phyloP scores from a whole-genome alignment of 2,888 invertebrate species.

The Athalia cordata region DNA sequence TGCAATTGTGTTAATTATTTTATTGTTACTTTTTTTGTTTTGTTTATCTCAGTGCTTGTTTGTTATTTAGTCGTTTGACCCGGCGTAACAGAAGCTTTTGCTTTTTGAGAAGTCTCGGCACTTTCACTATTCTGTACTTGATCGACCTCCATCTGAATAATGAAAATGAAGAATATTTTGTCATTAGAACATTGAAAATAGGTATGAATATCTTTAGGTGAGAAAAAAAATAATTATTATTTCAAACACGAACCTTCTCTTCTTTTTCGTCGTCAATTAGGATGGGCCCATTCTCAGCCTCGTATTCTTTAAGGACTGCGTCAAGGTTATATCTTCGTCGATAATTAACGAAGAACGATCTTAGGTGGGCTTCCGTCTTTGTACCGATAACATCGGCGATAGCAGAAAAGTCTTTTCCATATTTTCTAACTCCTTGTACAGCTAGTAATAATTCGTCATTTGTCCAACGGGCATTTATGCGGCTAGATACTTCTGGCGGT shows the following conservation, averaged over 20 bases:
- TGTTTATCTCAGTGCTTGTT: slow-evolving; percentile 55
- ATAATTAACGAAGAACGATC: slow-evolving; percentile 94
- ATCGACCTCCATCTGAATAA: slow-evolving; percentile 69
- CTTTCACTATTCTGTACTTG: slow-evolving; percentile 64
- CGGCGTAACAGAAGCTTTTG: slow-evolving; percentile 63
- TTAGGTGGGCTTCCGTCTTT: slow-evolving; percentile 94
- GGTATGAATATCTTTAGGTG: background rate
- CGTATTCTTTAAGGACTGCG: slow-evolving; percentile 88
- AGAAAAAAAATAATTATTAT: background rate
- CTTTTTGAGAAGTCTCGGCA: slow-evolving; percentile 69
- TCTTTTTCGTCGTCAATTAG: slow-evolving; percentile 73
- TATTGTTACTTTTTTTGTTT: background rate
- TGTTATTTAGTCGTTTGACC: slow-evolving; percentile 70
- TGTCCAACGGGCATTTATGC: slow-evolving; percentile 93
- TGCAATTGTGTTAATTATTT: background rate
- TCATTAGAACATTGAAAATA: slow-evolving; percentile 8
- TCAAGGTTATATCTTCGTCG: slow-evolving; percentile 93
- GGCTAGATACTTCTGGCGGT: slow-evolving; percentile 79
- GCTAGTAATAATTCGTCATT: slow-evolving; percentile 94
- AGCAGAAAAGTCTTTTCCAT: slow-evolving; percentile 92
- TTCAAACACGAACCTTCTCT: slow-evolving; percentile 67
- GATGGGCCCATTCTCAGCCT: slow-evolving; percentile 82
- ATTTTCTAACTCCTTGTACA: slow-evolving; percentile 90
- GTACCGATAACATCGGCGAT: slow-evolving; percentile 97
- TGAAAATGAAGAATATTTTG: slow-evolving; percentile 16